Evolutionary conservation across 2,888 invertebrate genomes (phyloP), one percentile per base, ranked within the genome.

Genomic region (Tenthredo notha): DNA sequence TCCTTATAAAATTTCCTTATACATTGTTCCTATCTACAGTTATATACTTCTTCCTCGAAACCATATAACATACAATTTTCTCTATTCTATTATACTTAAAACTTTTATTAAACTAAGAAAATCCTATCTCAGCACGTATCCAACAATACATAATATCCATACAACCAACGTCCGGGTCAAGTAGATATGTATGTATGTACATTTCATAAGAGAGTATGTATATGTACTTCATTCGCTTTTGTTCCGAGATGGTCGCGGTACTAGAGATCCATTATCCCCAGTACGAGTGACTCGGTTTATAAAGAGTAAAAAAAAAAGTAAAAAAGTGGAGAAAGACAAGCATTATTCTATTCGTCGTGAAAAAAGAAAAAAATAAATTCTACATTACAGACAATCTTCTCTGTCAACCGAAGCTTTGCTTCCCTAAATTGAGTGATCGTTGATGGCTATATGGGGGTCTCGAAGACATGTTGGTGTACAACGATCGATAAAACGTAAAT

Each of bases 371-470:
- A 21, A 67, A 7, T 1, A 65, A 54, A n/a, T 54, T 54, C 6
- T 29, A 67, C 6, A 67, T 12, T 15, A 47, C 15, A 47, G 47
- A 47, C 47, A 61, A 61, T 61, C 25, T 61, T 25, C 21, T 10
- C 25, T 25, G 3, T 25, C 61, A 12, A 25, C 61, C 4, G 5
- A 3, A 25, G 21, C 25, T n/a, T 25, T 33, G 70, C 29, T 70
- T 61, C 61, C 61, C 37, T 18, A 70, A 70, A 70, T 70, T 70
- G 37, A 70, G 70, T 37, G 70, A 70, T 70, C 70, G 70, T n/a
- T 7, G 37, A 70, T 70, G 37, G 2, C 37, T 5, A 70, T 1
- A 70, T 25, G 37, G 15, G 18, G 37, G 70, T 37, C 7, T 5
- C 18, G 29, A 18, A 33, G 9, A 9, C 70, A 7, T 33, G 70